These are phyloP conservation scores for Drosophila vallismaia DNA, from an alignment of 2,888 invertebrate species.

Conservation along the genomic window DNA sequence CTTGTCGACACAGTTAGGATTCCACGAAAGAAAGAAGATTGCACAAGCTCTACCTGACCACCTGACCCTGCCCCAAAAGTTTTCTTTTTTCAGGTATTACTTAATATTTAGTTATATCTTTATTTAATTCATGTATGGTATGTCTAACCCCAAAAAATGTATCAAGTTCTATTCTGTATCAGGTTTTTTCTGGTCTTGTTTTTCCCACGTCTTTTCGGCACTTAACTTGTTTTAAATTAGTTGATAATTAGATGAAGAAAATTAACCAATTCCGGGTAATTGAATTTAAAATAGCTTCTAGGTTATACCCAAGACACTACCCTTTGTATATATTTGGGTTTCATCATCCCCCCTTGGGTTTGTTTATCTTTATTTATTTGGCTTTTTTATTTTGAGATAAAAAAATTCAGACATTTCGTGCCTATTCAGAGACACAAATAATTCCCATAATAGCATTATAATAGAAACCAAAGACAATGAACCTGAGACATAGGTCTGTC, in stretches of 20 bases:
- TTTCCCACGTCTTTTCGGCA: background rate
- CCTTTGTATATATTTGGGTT: too few relatives aligned
- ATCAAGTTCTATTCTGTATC: too few relatives aligned
- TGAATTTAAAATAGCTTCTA: background rate
- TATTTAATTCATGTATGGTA: too few relatives aligned
- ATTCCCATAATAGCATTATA: slow-evolving; percentile 9
- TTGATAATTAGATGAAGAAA: background rate
- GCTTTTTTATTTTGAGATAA: background rate
- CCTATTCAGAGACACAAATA: slow-evolving; percentile 15
- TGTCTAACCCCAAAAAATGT: too few relatives aligned
- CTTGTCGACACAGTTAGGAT: slow-evolving; percentile 59
- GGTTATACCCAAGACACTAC: background rate
- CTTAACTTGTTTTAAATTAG: background rate
- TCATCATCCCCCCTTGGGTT: background rate
- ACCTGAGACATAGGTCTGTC: background rate
- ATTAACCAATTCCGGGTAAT: background rate
- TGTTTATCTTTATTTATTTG: background rate
- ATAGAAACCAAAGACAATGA: background rate
- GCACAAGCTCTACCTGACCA: slow-evolving; percentile 15
- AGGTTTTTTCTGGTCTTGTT: too few relatives aligned
- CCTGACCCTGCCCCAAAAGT: slow-evolving; percentile 19
- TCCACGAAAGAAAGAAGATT: slow-evolving; percentile 36
- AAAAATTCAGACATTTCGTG: slow-evolving; percentile 7
- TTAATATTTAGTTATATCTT: too few relatives aligned
- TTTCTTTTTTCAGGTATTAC: background rate